A percentile compares a stretch with the other conserved stretches of the same genome.
These are phyloP conservation scores for Penaeus indicus DNA, from an alignment of 1,140 invertebrate genomes.

Conservation along the genomic window DNA sequence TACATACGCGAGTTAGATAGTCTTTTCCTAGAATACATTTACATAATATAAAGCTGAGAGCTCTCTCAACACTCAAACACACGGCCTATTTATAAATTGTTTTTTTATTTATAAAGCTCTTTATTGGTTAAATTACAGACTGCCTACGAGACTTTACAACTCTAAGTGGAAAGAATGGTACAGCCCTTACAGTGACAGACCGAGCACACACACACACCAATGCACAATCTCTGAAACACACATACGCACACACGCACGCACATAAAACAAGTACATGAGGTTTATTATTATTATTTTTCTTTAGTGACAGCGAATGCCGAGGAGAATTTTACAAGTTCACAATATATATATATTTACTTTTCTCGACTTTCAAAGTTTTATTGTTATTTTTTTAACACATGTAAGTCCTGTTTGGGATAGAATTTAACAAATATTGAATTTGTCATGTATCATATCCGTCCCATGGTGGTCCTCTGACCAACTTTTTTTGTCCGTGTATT, in stretches of 20 bases:
- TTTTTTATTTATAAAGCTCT: slow-evolving; percentile 41
- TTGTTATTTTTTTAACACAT: too few relatives aligned
- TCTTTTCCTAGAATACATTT: slow-evolving; percentile 43
- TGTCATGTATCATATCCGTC: too few relatives aligned
- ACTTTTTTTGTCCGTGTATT: too few relatives aligned
- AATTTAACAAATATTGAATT: too few relatives aligned
- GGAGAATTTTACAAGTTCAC: too few relatives aligned
- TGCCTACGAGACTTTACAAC: slow-evolving; percentile 44
- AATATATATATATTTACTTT: too few relatives aligned
- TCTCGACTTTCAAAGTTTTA: too few relatives aligned
- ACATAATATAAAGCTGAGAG: slow-evolving; percentile 48
- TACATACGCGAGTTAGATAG: slow-evolving; percentile 40
- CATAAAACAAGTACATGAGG: not conserved
- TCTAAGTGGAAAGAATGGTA: slow-evolving; percentile 32
- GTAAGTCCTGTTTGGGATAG: too few relatives aligned
- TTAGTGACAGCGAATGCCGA: too few relatives aligned
- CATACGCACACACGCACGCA: not conserved
- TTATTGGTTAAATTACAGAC: slow-evolving; percentile 42
- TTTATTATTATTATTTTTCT: too few relatives aligned
- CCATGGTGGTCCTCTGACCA: too few relatives aligned
- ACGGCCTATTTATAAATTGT: slow-evolving; percentile 35
- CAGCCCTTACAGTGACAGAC: slow-evolving; percentile 5
- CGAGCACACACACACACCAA: not conserved
- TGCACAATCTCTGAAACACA: slow-evolving; percentile 12
- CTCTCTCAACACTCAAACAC: slow-evolving; percentile 50